phyloP scores from a whole-genome alignment of 2,797 vertebrate genomes.

The Macropus fuliginosus region DNA sequence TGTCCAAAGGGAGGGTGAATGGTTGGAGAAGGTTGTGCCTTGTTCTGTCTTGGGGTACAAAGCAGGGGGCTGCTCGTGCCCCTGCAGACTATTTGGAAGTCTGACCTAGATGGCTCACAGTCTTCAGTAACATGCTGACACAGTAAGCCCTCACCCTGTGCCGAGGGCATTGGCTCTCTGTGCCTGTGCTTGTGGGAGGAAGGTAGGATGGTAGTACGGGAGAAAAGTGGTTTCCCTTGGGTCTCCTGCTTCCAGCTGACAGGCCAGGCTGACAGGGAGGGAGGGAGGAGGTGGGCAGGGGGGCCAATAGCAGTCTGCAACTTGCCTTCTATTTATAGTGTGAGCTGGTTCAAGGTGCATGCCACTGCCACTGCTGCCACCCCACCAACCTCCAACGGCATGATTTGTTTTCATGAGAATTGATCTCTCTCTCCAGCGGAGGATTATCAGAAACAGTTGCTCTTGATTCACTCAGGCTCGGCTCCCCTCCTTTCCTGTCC shows the following conservation, averaged over 20 bases:
- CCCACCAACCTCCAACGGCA: conserved; percentile 20
- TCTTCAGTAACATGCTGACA: too few species aligned
- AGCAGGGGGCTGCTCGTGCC: too few species aligned
- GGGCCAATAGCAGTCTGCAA: background rate
- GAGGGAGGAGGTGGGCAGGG: background rate
- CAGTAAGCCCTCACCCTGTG: too few species aligned
- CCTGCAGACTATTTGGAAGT: too few species aligned
- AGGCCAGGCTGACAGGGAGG: background rate
- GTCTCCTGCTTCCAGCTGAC: background rate
- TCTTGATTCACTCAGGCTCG: conserved; percentile 23
- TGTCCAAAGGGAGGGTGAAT: background rate
- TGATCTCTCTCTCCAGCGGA: conserved; percentile 49
- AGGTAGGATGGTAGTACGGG: background rate
- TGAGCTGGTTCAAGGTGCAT: background rate
- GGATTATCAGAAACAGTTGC: conserved; percentile 64
- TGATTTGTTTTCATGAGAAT: conserved; percentile 66
- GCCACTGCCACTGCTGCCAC: background rate
- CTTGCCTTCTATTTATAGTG: conserved; percentile 56
- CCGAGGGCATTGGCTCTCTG: background rate
- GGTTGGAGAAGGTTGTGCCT: background rate
- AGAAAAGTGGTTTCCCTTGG: background rate
- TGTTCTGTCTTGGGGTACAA: too few species aligned
- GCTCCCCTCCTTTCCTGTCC: conserved; percentile 19
- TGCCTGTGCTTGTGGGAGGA: background rate
- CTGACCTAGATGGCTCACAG: too few species aligned